Percentiles rank a stretch among this genome's conserved stretches.
Conservation (phyloP, 2,888 invertebrate species). For the Nymphalis polychloros region DNA sequence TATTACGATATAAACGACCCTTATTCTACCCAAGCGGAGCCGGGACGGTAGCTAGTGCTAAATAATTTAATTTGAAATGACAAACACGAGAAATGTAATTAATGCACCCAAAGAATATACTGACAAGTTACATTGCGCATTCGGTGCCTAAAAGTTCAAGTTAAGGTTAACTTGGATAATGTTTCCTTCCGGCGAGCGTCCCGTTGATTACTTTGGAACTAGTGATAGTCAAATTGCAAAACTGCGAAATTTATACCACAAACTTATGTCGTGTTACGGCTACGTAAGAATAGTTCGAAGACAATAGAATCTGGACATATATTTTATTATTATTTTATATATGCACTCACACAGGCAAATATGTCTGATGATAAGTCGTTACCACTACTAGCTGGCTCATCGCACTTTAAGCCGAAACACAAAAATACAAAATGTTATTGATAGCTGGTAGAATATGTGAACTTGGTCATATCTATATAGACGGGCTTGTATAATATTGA, state of each 20-base stretch:
- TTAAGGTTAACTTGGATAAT: constrained; percentile 51
- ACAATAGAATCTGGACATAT: background rate
- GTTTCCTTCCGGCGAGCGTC: constrained; percentile 53
- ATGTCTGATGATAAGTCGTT: too few relatives aligned
- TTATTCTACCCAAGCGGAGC: too few relatives aligned
- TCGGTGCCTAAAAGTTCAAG: constrained; percentile 28
- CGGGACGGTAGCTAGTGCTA: too few relatives aligned
- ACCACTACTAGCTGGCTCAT: too few relatives aligned
- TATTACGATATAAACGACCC: too few relatives aligned
- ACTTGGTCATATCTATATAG: too few relatives aligned
- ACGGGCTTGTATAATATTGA: too few relatives aligned
- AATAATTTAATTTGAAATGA: background rate
- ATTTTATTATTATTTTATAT: background rate
- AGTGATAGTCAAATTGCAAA: constrained; percentile 44
- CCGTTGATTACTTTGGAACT: constrained; percentile 63
- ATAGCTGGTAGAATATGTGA: too few relatives aligned
- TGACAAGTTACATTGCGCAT: constrained; percentile 21
- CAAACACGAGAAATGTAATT: constrained; percentile 8
- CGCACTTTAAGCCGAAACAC: too few relatives aligned
- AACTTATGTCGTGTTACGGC: constrained; percentile 10
- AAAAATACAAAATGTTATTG: too few relatives aligned
- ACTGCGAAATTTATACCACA: constrained; percentile 23
- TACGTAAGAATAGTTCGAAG: background rate
- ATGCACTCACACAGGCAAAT: too few relatives aligned
- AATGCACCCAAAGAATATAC: constrained; percentile 18